Evolutionary conservation across 2,113 vertebrate genomes (phyloP).

Genomic region (Indri indri): DNA sequence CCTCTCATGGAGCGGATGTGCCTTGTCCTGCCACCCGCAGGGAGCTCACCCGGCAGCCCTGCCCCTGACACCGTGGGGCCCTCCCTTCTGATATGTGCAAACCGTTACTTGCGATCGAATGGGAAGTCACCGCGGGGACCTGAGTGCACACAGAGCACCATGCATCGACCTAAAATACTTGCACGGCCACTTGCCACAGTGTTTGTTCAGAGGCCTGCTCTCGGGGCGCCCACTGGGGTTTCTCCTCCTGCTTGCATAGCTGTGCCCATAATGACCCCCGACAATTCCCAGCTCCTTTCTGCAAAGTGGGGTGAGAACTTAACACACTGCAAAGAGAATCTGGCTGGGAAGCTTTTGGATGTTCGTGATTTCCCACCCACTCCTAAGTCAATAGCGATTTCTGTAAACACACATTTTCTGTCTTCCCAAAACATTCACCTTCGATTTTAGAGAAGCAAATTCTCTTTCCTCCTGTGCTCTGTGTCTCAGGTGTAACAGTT

Average conservation of each 20-base stretch:
- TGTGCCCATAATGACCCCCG: not conserved
- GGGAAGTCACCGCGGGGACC: not conserved
- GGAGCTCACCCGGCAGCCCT: not conserved
- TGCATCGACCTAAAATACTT: not conserved
- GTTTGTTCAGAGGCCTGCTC: not conserved
- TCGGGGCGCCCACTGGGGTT: not conserved
- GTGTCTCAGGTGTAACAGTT: not conserved
- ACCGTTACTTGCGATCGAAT: rapidly evolving
- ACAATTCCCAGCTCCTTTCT: too few species aligned
- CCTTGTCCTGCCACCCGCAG: not conserved
- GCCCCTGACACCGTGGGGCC: rapidly evolving
- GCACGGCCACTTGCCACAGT: not conserved
- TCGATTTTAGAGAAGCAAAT: not conserved
- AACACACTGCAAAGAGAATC: rapidly evolving
- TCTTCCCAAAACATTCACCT: not conserved
- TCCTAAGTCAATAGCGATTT: not conserved
- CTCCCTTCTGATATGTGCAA: not conserved
- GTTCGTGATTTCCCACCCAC: not conserved
- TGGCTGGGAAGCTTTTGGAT: not conserved
- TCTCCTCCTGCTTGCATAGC: not conserved
- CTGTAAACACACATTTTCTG: not conserved
- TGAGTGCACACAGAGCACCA: too few species aligned
- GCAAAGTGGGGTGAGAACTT: not conserved
- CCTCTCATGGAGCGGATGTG: rapidly evolving
- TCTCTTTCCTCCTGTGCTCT: not conserved